These are phyloP conservation scores for Silurus asotus DNA, from an alignment of 2,113 vertebrate species.

Conservation along the genomic window DNA sequence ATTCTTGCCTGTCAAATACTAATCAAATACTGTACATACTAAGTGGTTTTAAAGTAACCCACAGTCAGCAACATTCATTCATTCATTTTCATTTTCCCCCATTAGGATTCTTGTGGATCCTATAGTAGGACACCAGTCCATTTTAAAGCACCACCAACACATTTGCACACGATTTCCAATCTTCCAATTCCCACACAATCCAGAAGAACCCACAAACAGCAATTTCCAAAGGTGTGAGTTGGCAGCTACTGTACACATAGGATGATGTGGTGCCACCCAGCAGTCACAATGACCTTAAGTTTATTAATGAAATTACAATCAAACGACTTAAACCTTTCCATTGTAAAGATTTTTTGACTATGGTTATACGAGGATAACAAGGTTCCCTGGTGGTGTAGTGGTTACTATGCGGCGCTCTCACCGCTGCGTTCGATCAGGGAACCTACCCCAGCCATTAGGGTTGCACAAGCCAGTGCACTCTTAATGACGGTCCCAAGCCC, in stretches of 20 bases:
- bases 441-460: too few species aligned
- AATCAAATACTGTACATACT: too few species aligned
- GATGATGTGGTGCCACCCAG: background rate
- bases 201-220: background rate
- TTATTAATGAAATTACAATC: background rate
- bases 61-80: background rate
- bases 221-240: background rate
- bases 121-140: background rate
- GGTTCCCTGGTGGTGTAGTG: too few species aligned
- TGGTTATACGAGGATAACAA: too few species aligned
- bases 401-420: too few species aligned
- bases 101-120: background rate
- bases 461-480: too few species aligned
- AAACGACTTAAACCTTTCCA: background rate
- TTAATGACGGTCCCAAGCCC: too few species aligned
- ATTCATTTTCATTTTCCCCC: background rate
- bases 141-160: background rate
- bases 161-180: background rate
- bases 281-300: background rate
- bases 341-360: background rate
- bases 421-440: too few species aligned
- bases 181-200: background rate
- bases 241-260: background rate
- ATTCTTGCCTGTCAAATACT: background rate
- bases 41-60: background rate